phyloP scores from a whole-genome alignment of 2,113 vertebrate species.

The Phylloscopus trochilus region DNA sequence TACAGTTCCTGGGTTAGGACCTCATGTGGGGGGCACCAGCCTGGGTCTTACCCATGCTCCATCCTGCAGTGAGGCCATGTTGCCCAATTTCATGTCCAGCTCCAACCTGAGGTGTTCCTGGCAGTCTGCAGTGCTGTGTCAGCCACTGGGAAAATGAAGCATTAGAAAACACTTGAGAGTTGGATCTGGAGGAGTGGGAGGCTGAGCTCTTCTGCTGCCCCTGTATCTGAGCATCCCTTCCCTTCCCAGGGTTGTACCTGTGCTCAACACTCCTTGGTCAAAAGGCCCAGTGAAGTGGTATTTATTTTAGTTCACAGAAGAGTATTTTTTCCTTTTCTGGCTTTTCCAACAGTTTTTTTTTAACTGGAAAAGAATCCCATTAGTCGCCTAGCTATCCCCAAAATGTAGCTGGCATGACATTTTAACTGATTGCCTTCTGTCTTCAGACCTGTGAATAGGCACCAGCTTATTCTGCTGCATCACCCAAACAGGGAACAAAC shows the following conservation, averaged over 20 bases:
- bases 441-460: neutral
- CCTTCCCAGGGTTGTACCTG: neutral
- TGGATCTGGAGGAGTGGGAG: neutral
- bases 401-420: neutral
- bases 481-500: neutral
- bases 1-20: neutral
- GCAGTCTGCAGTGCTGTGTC: neutral
- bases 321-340: neutral
- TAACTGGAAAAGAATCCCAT: neutral
- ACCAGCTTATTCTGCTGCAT: neutral
- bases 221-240: rapidly evolving
- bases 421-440: neutral
- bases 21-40: rapidly evolving
- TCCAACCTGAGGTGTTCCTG: neutral
- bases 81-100: rapidly evolving
- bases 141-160: neutral
- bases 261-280: neutral
- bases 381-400: neutral
- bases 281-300: neutral
- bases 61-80: rapidly evolving
- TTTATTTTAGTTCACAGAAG: neutral
- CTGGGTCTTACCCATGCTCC: neutral
- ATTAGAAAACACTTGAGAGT: neutral
- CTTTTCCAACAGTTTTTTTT: neutral
- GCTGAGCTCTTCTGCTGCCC: neutral